Evolutionary conservation across 1,140 invertebrate species (phyloP).

Genomic region (Saccostrea echinata): DNA sequence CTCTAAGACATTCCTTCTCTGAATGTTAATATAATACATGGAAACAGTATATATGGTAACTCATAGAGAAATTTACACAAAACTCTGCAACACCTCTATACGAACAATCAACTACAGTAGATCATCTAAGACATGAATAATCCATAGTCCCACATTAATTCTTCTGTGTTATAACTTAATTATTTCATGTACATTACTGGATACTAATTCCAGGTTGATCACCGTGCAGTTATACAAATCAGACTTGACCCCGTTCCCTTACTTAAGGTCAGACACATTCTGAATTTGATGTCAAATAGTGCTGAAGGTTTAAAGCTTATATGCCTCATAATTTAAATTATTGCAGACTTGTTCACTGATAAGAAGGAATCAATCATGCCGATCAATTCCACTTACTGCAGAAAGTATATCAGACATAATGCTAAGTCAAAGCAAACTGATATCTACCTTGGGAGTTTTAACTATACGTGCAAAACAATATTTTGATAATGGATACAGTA

Average conservation of each 20-base stretch:
- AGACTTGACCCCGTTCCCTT: background rate
- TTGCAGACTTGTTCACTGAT: background rate
- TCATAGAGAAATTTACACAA: background rate
- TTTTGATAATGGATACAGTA: too few species aligned
- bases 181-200: background rate
- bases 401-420: background rate
- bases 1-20: background rate
- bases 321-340: slow-evolving; percentile 3
- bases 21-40: background rate
- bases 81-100: background rate
- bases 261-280: background rate
- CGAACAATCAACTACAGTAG: background rate
- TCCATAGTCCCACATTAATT: background rate
- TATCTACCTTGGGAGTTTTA: background rate
- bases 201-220: background rate
- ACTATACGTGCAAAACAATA: too few species aligned
- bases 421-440: background rate
- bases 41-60: background rate
- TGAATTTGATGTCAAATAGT: background rate
- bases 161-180: background rate
- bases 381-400: background rate
- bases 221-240: background rate
- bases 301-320: background rate
- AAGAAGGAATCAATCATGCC: slow-evolving; percentile 26
- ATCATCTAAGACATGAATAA: background rate